Evolutionary conservation across 2,113 vertebrate species (phyloP).

Genomic region (Pluvianellus socialis): DNA sequence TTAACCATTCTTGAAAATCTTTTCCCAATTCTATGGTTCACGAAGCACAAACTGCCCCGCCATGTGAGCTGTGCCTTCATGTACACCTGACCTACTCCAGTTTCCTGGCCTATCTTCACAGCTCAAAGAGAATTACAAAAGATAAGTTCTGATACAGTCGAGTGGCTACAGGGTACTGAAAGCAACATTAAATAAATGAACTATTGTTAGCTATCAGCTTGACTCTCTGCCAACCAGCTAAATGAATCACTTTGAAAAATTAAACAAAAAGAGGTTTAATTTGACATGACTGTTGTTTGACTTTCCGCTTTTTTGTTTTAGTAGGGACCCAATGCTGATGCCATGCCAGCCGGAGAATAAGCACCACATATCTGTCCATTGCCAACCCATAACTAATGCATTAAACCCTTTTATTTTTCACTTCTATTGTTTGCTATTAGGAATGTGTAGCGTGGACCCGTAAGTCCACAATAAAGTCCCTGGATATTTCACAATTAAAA

Average conservation of each 20-base stretch:
- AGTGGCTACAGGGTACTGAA: slow-evolving; percentile 44
- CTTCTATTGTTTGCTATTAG: slow-evolving; percentile 21
- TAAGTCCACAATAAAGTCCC: background rate
- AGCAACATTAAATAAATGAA: slow-evolving; percentile 46
- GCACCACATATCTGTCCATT: background rate
- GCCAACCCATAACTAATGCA: slow-evolving; percentile 14
- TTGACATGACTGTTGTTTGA: slow-evolving; percentile 61
- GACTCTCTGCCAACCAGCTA: slow-evolving; percentile 26
- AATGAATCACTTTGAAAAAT: slow-evolving; percentile 64
- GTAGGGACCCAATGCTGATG: background rate
- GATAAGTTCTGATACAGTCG: slow-evolving; percentile 49
- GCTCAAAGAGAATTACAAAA: slow-evolving; percentile 50
- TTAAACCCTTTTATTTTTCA: slow-evolving; percentile 35
- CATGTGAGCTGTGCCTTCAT: background rate
- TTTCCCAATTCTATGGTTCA: background rate
- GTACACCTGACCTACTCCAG: slow-evolving; percentile 33
- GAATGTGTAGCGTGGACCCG: background rate
- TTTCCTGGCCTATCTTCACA: slow-evolving; percentile 46
- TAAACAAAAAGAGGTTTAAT: slow-evolving; percentile 55
- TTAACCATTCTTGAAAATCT: background rate
- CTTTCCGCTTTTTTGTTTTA: slow-evolving; percentile 54
- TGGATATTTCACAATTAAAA: slow-evolving; percentile 19
- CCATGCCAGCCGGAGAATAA: background rate
- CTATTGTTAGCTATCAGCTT: slow-evolving; percentile 63
- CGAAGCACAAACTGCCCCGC: background rate